Evolutionary conservation across 1,140 invertebrate species (phyloP).

Genomic region (Bombus polaris): DNA sequence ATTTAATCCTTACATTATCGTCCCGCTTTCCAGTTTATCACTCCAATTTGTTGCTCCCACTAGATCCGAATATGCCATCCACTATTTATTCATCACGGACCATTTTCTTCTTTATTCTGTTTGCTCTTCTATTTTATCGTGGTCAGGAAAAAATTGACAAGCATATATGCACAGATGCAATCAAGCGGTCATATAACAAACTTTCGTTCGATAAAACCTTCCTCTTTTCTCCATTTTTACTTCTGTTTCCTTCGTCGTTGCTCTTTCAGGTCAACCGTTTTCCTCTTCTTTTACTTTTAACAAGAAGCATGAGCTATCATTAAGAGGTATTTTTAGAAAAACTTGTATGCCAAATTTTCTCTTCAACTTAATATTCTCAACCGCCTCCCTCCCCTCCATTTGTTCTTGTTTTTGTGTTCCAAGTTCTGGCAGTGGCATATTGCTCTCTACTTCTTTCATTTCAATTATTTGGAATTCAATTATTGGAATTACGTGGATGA

Average conservation of each 20-base stretch:
- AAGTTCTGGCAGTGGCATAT: not conserved
- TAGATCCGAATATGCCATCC: no score
- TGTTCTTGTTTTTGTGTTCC: not conserved
- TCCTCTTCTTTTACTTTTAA: not conserved
- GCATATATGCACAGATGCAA: no score
- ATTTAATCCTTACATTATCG: not conserved
- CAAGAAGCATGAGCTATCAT: not conserved
- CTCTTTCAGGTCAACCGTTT: not conserved
- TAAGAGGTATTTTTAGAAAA: not conserved
- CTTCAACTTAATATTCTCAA: not conserved
- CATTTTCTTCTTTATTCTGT: no score
- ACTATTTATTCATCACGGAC: no score
- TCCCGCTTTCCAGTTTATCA: not conserved
- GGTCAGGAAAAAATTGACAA: no score
- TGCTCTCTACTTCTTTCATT: not conserved
- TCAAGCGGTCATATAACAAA: no score
- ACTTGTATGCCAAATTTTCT: not conserved
- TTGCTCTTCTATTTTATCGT: not conserved
- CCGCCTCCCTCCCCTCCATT: accelerated
- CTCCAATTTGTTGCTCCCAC: not conserved
- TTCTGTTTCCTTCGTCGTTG: not conserved
- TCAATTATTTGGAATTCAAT: not conserved
- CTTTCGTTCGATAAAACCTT: no score
- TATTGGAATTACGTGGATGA: no score
- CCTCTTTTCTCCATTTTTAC: no score